A percentile compares a stretch with the other conserved stretches of the same genome.
These are phyloP conservation scores for Pocillopora meandrina DNA, from an alignment of 92 coral and sea anemone species.

Conservation along the genomic window DNA sequence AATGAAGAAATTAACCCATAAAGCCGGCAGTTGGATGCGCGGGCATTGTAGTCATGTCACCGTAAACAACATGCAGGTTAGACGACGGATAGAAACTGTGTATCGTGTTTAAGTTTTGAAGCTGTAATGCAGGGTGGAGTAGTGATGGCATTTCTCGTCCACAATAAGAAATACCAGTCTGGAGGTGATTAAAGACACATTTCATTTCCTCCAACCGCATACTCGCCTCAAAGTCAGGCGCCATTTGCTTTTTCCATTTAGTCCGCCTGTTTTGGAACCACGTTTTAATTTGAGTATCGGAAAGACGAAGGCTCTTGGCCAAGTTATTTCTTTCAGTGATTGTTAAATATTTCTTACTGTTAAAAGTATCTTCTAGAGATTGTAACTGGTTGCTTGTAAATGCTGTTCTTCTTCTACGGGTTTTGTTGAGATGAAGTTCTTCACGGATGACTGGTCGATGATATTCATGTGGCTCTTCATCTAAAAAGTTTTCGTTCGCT, in stretches of 20 bases:
- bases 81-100: slow-evolving; percentile 77
- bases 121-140: slow-evolving; percentile 43
- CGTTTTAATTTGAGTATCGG: slow-evolving; percentile 99
- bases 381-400: slow-evolving; percentile 98
- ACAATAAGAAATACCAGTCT: slow-evolving; percentile 57
- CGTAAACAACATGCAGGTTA: slow-evolving; percentile 85
- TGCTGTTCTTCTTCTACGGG: slow-evolving; percentile 92
- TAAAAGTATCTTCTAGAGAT: slow-evolving; percentile 92
- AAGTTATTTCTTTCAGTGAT: slow-evolving; percentile 93
- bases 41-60: slow-evolving; percentile 85
- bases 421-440: slow-evolving; percentile 76
- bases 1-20: slow-evolving; percentile 4
- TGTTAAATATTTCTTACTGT: slow-evolving; percentile 95
- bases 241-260: slow-evolving; percentile 99
- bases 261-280: slow-evolving; percentile 99
- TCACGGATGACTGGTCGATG: slow-evolving; percentile 53
- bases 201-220: slow-evolving; percentile 71
- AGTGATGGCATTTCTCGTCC: slow-evolving; percentile 60
- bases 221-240: slow-evolving; percentile 85
- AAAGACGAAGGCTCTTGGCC: slow-evolving; percentile 87
- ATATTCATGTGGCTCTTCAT: slow-evolving; percentile 10
- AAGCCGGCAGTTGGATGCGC: slow-evolving; percentile 28
- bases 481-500: slow-evolving; percentile 7
- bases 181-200: slow-evolving; percentile 60
- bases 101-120: slow-evolving; percentile 60